Base-by-base conservation (phyloP, 2,888 invertebrate species). In the Coenonympha glycerion region DNA sequence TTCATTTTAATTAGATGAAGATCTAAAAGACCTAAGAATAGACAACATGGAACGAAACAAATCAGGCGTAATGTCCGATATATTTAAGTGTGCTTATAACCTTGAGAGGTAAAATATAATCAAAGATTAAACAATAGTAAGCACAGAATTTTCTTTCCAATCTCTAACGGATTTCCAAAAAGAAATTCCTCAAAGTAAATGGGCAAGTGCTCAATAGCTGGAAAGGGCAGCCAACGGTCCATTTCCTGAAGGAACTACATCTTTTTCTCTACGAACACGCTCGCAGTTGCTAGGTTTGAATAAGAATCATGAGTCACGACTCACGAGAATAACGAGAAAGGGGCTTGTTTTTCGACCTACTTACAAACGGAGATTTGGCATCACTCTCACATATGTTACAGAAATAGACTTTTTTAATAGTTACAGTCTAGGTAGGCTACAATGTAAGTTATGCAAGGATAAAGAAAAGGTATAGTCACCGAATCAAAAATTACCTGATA, bases 141-240 rank as follows among this genome's bases (percentile, higher is more conserved):
- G n/a, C n/a, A n/a, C n/a, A n/a, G n/a, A n/a, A n/a, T n/a, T n/a
- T n/a, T n/a, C n/a, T n/a, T n/a, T n/a, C n/a, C n/a, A n/a, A n/a
- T n/a, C n/a, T n/a, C n/a, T n/a, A 53, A 55, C 53, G 45, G 24
- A 42, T 57, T 76, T 76, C 76, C 70, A 34, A 24, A 72, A 73
- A 52, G 46, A 37, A 54, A 37, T 47, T 47, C 40, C 73, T 79
- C 77, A 82, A 78, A 79, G 79, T 75, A 80, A 83, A 81, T 81
- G 77, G 77, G 78, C 75, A 76, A 78, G 76, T 77, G 76, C 76
- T 53, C 76, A 71, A 80, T 79, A 71, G 75, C 73, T 75, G 70
- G 63, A 74, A 76, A 76, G 76, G 73, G 74, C 74, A 64, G 68
- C 59, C 73, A 80, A 79, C 79, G 73, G 71, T 61, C 78, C 71